Evolutionary conservation across 2,797 vertebrate species (phyloP).

Genomic region (Steatocranus sp.): DNA sequence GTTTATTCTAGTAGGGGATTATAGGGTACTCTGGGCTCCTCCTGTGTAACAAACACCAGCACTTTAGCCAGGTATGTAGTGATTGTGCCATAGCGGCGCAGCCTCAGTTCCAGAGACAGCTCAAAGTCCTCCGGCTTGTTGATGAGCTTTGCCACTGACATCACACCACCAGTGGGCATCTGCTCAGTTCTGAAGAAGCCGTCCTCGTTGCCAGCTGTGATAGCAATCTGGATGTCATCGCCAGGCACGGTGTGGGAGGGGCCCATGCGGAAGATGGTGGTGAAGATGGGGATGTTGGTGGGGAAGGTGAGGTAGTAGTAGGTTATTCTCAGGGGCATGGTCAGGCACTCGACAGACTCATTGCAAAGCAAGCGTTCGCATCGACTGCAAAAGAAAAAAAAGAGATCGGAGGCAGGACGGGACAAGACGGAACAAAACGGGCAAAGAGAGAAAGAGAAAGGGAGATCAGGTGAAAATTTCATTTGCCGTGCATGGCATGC

Average conservation of each 20-base stretch:
- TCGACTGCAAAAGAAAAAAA: conserved; percentile 84
- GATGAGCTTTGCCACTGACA: conserved; percentile 85
- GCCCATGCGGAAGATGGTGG: conserved; percentile 97
- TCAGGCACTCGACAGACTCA: conserved; percentile 91
- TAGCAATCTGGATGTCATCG: conserved; percentile 89
- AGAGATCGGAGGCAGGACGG: conserved; percentile 29
- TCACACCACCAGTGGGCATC: conserved; percentile 81
- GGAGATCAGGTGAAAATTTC: conserved; percentile 51
- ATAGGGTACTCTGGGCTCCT: conserved; percentile 68
- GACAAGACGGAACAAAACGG: conserved; percentile 49
- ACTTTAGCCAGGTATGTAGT: conserved; percentile 90
- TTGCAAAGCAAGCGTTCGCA: conserved; percentile 99
- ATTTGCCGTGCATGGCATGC: conserved; percentile 76
- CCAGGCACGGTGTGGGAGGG: conserved; percentile 84
- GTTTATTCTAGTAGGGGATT: conserved; percentile 50
- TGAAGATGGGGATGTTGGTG: conserved; percentile 91
- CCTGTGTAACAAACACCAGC: conserved; percentile 87
- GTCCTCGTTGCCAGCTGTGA: conserved; percentile 87
- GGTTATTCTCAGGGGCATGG: conserved; percentile 96
- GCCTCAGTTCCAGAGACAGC: conserved; percentile 88
- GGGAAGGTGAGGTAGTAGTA: conserved; percentile 98
- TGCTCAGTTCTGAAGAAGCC: conserved; percentile 85
- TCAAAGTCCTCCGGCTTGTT: conserved; percentile 86
- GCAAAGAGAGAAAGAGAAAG: conserved; percentile 54
- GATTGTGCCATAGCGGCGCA: conserved; percentile 80